These are phyloP conservation scores for Cephalopachus bancanus DNA, from an alignment of 2,797 vertebrate species.

Conservation along the genomic window DNA sequence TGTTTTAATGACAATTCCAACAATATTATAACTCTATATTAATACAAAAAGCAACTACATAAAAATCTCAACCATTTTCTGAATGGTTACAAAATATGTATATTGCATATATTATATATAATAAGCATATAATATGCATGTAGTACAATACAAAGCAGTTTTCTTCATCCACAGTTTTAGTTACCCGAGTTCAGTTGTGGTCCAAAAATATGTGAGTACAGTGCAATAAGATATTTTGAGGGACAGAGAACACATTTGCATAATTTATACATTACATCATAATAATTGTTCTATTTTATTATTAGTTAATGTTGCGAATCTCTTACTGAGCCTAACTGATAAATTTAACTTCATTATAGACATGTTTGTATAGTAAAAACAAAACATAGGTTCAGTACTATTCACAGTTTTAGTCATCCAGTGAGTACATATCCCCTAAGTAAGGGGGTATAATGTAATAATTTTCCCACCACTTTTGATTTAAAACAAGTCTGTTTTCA, in stretches of 20 bases:
- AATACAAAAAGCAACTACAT: neutral
- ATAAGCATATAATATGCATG: neutral
- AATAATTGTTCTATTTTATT: neutral
- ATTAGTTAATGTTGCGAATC: neutral
- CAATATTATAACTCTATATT: neutral
- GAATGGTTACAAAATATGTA: neutral
- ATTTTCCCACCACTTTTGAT: neutral
- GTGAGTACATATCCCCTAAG: neutral
- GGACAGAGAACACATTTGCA: neutral
- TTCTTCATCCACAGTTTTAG: neutral
- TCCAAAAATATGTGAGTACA: neutral
- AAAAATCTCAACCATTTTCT: slow-evolving; percentile 34
- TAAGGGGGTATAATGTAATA: neutral
- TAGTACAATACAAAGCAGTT: neutral
- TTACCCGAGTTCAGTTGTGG: neutral
- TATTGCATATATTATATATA: neutral
- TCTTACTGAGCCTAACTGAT: neutral
- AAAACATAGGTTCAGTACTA: neutral
- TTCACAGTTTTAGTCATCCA: neutral
- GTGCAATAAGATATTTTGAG: neutral
- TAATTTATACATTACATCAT: neutral
- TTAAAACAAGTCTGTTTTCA: slow-evolving; percentile 37
- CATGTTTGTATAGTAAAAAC: neutral
- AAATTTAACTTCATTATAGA: neutral
- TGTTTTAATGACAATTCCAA: slow-evolving; percentile 10